A percentile compares a stretch with the other conserved stretches of the same genome.
Conservation (phyloP, 2,797 vertebrate genomes). For the Bradypus variegatus region DNA sequence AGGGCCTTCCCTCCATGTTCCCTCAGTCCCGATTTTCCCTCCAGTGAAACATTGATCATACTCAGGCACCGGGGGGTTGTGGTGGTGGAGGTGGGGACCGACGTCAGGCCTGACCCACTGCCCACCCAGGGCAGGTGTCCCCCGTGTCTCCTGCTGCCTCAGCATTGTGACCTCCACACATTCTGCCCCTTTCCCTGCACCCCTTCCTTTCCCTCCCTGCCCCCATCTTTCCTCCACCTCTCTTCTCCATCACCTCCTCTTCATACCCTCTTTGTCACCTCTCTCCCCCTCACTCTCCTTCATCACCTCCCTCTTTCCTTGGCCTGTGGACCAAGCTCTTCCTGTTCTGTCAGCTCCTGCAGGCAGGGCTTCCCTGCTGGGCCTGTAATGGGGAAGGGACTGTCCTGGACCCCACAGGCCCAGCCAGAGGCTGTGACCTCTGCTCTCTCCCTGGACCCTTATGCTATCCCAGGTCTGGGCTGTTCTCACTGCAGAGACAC, state of each 20-base stretch:
- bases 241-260: neutral
- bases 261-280: neutral
- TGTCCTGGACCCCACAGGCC: neutral
- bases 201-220: neutral
- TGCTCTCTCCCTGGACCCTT: neutral
- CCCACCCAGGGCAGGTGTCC: neutral
- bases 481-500: neutral
- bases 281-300: neutral
- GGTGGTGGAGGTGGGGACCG: neutral
- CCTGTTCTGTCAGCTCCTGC: neutral
- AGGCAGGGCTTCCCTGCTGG: neutral
- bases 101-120: neutral
- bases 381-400: neutral
- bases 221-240: neutral
- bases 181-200: neutral
- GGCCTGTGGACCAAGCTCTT: neutral
- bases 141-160: neutral
- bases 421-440: neutral
- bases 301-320: neutral
- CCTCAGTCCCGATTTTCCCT: neutral
- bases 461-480: neutral
- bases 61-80: neutral
- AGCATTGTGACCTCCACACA: rapidly evolving
- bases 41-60: neutral
- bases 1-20: neutral